Evolutionary conservation across 2,888 invertebrate species (phyloP).

Genomic region (Dusona sp.): DNA sequence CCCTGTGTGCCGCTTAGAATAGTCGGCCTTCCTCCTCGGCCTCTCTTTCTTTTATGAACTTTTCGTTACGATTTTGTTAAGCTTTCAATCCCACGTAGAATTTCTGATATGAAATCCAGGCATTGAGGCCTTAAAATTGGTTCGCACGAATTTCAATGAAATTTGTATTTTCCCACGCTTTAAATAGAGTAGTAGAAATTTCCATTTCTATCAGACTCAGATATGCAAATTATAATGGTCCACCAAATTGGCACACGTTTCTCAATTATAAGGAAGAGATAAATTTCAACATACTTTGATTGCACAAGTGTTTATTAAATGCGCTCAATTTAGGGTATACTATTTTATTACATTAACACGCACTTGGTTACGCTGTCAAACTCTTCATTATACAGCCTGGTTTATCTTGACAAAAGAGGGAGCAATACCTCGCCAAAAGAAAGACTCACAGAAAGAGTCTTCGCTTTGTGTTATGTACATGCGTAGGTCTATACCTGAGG

Average conservation of each 20-base stretch:
- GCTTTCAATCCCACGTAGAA: background rate
- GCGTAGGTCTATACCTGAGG: slow-evolving; percentile 13
- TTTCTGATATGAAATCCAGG: slow-evolving; percentile 33
- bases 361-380: slow-evolving; percentile 32
- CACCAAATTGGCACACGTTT: too few relatives aligned
- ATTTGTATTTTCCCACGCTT: slow-evolving; percentile 53
- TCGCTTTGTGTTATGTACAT: background rate
- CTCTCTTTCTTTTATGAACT: background rate
- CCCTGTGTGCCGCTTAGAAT: slow-evolving; percentile 51
- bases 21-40: slow-evolving; percentile 29
- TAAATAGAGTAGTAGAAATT: background rate
- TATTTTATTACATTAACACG: slow-evolving; percentile 17
- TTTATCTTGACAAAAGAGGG: slow-evolving; percentile 43
- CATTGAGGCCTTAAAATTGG: slow-evolving; percentile 10
- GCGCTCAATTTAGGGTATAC: background rate
- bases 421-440: slow-evolving; percentile 20
- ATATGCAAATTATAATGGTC: too few relatives aligned
- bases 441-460: slow-evolving; percentile 22
- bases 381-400: slow-evolving; percentile 11
- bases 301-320: slow-evolving; percentile 8
- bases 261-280: too few relatives aligned
- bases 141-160: slow-evolving; percentile 41
- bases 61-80: background rate
- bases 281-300: background rate
- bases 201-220: too few relatives aligned